phyloP scores from a whole-genome alignment of 2,888 invertebrate genomes.

The Nomada fabriciana region DNA sequence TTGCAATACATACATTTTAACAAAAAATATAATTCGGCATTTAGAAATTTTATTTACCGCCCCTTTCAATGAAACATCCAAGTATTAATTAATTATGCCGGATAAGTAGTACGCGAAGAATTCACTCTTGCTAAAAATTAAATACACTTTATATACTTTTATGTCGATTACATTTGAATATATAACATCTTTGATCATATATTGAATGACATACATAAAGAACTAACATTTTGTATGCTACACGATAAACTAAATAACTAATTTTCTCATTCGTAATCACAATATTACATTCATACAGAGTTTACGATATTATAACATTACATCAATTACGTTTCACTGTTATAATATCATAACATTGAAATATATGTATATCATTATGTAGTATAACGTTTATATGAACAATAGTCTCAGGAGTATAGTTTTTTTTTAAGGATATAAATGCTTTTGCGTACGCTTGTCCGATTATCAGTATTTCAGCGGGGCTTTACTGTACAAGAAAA shows the following conservation, averaged over 20 bases:
- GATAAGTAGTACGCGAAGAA: background rate
- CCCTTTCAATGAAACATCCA: background rate
- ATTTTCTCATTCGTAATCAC: constrained; percentile 52
- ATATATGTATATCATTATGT: constrained; percentile 21
- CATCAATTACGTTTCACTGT: constrained; percentile 20
- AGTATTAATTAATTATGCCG: constrained; percentile 8
- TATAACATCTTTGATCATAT: constrained; percentile 54
- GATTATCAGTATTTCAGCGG: constrained; percentile 9
- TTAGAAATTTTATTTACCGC: background rate
- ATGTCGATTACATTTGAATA: constrained; percentile 50
- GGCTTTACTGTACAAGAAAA: constrained; percentile 9
- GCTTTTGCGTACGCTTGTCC: constrained; percentile 5
- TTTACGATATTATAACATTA: constrained; percentile 39
- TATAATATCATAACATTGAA: constrained; percentile 29
- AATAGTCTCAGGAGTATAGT: constrained; percentile 21
- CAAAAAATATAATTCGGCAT: background rate
- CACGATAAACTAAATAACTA: constrained; percentile 47
- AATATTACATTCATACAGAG: constrained; percentile 42
- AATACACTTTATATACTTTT: constrained; percentile 60
- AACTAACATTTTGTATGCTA: constrained; percentile 45
- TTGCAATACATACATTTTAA: constrained; percentile 31
- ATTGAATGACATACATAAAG: constrained; percentile 60
- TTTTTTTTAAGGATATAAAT: constrained; percentile 3
- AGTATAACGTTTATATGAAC: constrained; percentile 23
- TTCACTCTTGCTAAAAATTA: constrained; percentile 56